A percentile compares a stretch with the other conserved stretches of the same genome.
Conservation (phyloP, 2,888 invertebrate genomes). For the Cataglyphis rosenhaueri region DNA sequence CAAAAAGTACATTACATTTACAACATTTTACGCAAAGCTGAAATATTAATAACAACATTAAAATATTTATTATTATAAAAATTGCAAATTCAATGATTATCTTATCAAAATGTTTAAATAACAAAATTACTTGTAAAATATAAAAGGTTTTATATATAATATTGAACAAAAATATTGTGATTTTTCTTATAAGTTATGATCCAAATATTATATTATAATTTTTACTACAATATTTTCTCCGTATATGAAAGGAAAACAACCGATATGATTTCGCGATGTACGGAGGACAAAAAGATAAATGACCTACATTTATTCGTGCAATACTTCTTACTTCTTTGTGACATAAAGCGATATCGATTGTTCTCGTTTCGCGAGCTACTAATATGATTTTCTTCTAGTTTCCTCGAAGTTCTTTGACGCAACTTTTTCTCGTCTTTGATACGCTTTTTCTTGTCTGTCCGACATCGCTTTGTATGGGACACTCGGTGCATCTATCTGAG, state of each 20-base stretch:
- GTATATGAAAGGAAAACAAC: not conserved
- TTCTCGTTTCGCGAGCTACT: slow-evolving; percentile 19
- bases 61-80: not conserved
- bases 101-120: not conserved
- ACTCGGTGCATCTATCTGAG: slow-evolving; percentile 2
- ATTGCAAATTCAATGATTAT: not conserved
- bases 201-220: not conserved
- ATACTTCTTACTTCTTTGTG: slow-evolving; percentile 26
- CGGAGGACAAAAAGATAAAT: slow-evolving; percentile 23
- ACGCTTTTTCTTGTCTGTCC: not conserved
- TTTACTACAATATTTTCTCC: not conserved
- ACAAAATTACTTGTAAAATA: not conserved
- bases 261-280: not conserved
- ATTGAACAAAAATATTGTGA: not conserved
- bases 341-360: slow-evolving; percentile 25
- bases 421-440: not conserved
- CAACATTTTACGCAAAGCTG: not conserved
- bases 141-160: not conserved
- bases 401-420: not conserved
- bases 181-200: not conserved
- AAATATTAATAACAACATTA: not conserved
- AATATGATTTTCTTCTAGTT: not conserved
- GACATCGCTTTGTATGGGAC: not conserved
- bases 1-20: not conserved
- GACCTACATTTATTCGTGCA: slow-evolving; percentile 14